A percentile compares a stretch with the other conserved stretches of the same genome.
phyloP scores from a whole-genome alignment of 2,888 invertebrate genomes.

The Serrognathus titanus region DNA sequence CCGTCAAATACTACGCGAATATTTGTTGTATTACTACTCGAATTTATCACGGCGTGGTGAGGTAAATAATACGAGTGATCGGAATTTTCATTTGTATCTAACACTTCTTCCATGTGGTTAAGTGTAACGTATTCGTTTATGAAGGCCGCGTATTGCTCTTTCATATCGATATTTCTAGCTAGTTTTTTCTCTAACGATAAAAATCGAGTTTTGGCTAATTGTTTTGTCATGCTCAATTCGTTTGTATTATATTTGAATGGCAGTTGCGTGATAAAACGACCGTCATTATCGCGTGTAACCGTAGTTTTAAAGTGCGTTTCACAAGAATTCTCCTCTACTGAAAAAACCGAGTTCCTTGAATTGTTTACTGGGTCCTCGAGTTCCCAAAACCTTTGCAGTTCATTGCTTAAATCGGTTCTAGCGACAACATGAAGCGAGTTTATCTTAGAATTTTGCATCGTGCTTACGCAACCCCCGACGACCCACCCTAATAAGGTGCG shows the following conservation, averaged over 20 bases:
- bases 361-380: background rate
- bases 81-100: background rate
- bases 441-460: background rate
- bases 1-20: conserved; percentile 36
- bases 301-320: background rate
- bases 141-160: conserved; percentile 8
- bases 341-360: background rate
- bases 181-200: conserved; percentile 18
- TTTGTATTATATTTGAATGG: background rate
- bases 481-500: background rate
- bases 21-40: conserved; percentile 29
- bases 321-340: background rate
- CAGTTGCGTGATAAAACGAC: background rate
- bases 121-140: conserved; percentile 13
- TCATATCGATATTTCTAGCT: conserved; percentile 9
- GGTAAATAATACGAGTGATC: conserved; percentile 28
- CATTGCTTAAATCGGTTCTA: background rate
- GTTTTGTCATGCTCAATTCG: background rate
- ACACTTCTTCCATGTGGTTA: conserved; percentile 8
- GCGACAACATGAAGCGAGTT: background rate
- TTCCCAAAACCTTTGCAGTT: background rate
- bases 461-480: background rate
- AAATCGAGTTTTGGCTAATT: conserved; percentile 15
- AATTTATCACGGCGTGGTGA: conserved; percentile 32
- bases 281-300: background rate